Base-by-base conservation (phyloP, 2,888 invertebrate species). In the Leptinotarsa peninsularis region DNA sequence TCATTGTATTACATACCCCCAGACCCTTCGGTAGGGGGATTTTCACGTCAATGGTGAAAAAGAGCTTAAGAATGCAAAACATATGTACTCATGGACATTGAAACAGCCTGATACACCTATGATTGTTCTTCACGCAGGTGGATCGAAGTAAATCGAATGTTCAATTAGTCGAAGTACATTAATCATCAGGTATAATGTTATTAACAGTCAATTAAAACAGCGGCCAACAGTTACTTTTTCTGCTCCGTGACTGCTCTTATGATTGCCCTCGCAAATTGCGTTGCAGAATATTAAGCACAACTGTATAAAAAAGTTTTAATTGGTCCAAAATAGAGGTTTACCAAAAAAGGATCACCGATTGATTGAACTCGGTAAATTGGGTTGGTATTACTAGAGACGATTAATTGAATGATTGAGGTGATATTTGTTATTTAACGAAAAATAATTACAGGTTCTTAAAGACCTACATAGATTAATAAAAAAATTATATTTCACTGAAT, bases 271-370 rank as follows among this genome's bases (percentile, higher is more conserved):
- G 15, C 21, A 10, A 21, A 21, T 58, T 18, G 14, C 4, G 58
- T 58, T 58, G 58, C 58, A 27, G 58, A 58, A 58, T 27, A 58
- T 14, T 58, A 58, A 58, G 23, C 58, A 15, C 58, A 13, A 58
- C 21, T 23, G 23, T 58, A 23, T 43, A 13, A 10, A 21, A 58
- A 58, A 15, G 58, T 58, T 58, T 23, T 23, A 23, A 58, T 58
- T 58, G 23, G 7, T 58, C 23, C 58, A 15, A 23, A 58, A 58
- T 21, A 14, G 15, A 58, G 23, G 23, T 17, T 23, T 58, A 21
- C 58, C 23, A 58, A 58, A 58, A 58, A 58, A 23, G 23, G 58
- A 58, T 21, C 14, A 23, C 18, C 14, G 13, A 18, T 58, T 4
- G 4, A 58, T 58, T 23, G 58, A 23, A 23, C 23, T 21, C 54